Evolutionary conservation across 1,140 invertebrate species (phyloP), one percentile per base, ranked within the genome.

Genomic region (Augochlora pura): DNA sequence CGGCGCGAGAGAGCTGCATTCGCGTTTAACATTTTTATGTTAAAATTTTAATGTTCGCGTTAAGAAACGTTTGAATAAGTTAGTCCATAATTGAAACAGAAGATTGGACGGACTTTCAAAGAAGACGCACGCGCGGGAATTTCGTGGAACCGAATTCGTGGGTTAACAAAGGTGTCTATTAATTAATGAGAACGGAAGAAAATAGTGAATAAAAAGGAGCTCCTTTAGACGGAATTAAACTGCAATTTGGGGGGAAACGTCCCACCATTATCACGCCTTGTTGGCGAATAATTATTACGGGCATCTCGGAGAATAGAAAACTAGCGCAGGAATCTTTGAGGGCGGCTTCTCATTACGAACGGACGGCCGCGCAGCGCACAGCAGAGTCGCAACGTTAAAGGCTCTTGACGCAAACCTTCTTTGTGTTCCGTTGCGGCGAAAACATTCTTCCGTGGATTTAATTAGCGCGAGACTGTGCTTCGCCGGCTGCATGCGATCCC

Each of bases 401-500:
- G 23, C n/a, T n/a, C 23, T 46, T 21, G 64, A 32, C 27, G 60
- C 27, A 32, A 62, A 32, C 39, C 7, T 39, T 46, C 12, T 39
- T 6, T 23, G 32, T 65, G 21, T 42, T 64, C 32, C 10, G n/a
- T 25, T 23, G n/a, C 64, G 39, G 38, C 21, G 54, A 10, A 38
- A 7, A 52, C 25, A 76, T 76, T 68, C 32, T 59, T 46, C 12
- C 60, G 64, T 38, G 38, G 27, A 76, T 76, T 68, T 76, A 76
- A 76, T 76, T 68, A 68, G 14, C n/a, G 23, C 52, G 64, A 76
- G 57, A 49, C 14, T 23, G 39, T 39, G 64, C 60, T 27, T 32
- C 21, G 0, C 27, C 8, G 39, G 0, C 38, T 2, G 25, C 39
- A 14, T 25, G 25, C 1, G 3, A 1, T 12, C 14, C 21, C 14